phyloP scores from a whole-genome alignment of 2,888 invertebrate genomes.

The Tinea pellionella region DNA sequence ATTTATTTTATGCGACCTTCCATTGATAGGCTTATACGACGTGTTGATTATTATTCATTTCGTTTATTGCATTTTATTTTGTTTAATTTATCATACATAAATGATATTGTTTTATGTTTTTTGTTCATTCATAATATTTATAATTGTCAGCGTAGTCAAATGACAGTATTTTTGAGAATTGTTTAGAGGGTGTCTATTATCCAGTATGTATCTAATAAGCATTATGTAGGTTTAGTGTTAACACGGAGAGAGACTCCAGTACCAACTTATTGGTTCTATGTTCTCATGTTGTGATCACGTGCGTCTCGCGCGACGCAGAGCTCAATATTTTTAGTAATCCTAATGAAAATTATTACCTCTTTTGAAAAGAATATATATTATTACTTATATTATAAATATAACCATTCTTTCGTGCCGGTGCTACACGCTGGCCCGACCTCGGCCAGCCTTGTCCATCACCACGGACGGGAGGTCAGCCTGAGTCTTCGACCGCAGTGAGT shows the following conservation, averaged over 20 bases:
- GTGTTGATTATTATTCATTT: conserved; percentile 52
- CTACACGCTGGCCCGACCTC: too few species aligned
- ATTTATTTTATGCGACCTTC: conserved; percentile 55
- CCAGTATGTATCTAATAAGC: conserved; percentile 58
- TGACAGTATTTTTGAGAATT: conserved; percentile 69
- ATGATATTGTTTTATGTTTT: conserved; percentile 46
- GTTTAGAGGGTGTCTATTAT: conserved; percentile 59
- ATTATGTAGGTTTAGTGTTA: conserved; percentile 70
- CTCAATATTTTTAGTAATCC: conserved; percentile 71
- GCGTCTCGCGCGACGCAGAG: conserved; percentile 63
- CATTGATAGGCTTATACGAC: conserved; percentile 56
- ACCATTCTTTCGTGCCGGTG: conserved; percentile 66
- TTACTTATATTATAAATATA: conserved; percentile 50
- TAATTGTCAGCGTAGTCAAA: conserved; percentile 64
- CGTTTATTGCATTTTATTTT: conserved; percentile 69
- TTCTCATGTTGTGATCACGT: conserved; percentile 68
- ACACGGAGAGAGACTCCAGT: conserved; percentile 60
- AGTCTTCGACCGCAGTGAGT: too few species aligned
- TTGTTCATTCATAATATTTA: conserved; percentile 24
- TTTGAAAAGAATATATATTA: conserved; percentile 61
- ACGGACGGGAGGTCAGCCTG: too few species aligned
- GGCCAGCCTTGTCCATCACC: too few species aligned
- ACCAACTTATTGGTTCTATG: conserved; percentile 54
- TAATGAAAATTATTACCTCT: conserved; percentile 71
- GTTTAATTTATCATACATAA: conserved; percentile 64